Evolutionary conservation across 37 sponge, comb jelly and placozoan species (phyloP).

Genomic region (Halisarca cf. caerulea): DNA sequence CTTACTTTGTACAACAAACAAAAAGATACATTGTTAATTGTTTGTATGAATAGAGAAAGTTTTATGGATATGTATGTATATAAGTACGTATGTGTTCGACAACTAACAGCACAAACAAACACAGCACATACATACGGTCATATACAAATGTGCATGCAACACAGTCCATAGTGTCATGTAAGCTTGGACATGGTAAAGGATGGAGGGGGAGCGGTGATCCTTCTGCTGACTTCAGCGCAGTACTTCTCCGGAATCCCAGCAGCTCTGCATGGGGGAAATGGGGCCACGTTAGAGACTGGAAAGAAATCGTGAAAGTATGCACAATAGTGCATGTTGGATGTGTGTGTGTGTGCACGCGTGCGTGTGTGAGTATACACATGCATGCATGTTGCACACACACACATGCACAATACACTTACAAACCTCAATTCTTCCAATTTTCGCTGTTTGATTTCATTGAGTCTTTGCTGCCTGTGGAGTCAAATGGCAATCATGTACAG

Average conservation of each 20-base stretch:
- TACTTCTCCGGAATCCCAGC: constrained; percentile 96
- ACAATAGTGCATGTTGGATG: neutral
- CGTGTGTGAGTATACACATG: too few relatives aligned
- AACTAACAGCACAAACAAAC: too few relatives aligned
- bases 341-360: neutral
- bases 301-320: too few relatives aligned
- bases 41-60: too few relatives aligned
- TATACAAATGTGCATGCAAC: neutral
- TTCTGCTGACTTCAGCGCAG: constrained; percentile 92
- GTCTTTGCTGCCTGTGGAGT: constrained; percentile 66
- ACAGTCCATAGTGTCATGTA: neutral
- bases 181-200: constrained; percentile 81
- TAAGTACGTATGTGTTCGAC: too few relatives aligned
- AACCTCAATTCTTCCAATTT: constrained; percentile 81
- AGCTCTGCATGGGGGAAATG: constrained; percentile 27
- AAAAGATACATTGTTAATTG: too few relatives aligned
- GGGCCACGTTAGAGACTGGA: too few relatives aligned
- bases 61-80: too few relatives aligned
- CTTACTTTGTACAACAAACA: too few relatives aligned
- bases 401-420: neutral
- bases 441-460: constrained; percentile 95
- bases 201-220: constrained; percentile 89
- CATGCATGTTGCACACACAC: neutral
- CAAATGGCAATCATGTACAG: too few relatives aligned
- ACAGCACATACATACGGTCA: neutral